Evolutionary conservation across 2,888 invertebrate genomes (phyloP).

Genomic region (Calameuta idolon): DNA sequence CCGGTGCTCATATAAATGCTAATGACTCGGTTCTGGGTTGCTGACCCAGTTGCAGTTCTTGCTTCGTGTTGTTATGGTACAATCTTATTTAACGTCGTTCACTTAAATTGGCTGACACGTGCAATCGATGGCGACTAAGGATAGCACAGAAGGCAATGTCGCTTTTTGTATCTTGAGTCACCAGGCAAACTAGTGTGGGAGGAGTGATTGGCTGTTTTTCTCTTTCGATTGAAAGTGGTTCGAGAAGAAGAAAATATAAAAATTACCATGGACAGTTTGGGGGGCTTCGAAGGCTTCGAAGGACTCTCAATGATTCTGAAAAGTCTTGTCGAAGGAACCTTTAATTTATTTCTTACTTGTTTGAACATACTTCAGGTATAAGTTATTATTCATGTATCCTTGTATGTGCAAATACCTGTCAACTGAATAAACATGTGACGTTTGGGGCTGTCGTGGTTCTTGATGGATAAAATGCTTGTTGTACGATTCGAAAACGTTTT

Average conservation of each 20-base stretch:
- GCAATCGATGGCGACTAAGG: neutral
- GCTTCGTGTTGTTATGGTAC: neutral
- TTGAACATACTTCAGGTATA: neutral
- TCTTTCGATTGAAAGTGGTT: too few relatives aligned
- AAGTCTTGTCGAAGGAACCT: neutral
- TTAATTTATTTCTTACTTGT: neutral
- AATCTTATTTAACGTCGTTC: neutral
- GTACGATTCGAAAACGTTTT: neutral
- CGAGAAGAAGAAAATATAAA: too few relatives aligned
- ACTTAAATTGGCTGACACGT: neutral
- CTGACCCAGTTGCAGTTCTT: constrained; percentile 34
- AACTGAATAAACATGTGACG: neutral
- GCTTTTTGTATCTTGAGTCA: neutral
- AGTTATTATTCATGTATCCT: neutral
- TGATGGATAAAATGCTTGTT: neutral
- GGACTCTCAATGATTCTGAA: neutral
- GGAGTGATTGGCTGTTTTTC: neutral
- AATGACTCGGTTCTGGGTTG: constrained; percentile 37
- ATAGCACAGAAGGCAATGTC: neutral
- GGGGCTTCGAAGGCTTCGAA: neutral
- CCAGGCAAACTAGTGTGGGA: neutral
- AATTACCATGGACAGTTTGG: neutral
- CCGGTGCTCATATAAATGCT: constrained; percentile 47
- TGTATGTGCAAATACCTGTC: neutral
- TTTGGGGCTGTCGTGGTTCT: neutral